phyloP scores from a whole-genome alignment of 2,797 vertebrate genomes.

The Choloepus didactylus region DNA sequence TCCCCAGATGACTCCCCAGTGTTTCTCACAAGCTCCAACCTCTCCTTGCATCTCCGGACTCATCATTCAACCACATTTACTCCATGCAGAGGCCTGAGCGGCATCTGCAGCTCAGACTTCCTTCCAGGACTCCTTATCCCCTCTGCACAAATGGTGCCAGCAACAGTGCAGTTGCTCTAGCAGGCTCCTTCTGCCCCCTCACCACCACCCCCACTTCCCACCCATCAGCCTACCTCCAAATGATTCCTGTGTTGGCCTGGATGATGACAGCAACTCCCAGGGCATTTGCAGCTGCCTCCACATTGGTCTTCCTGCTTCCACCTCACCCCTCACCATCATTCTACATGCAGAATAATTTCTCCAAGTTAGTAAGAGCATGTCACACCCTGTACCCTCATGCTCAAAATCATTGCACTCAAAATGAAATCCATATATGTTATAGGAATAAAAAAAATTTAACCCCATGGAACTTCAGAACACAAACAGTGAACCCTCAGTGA shows the following conservation, averaged over 20 bases:
- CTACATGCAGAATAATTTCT: not conserved
- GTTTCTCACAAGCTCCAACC: not conserved
- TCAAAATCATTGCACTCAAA: not conserved
- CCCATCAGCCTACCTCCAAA: not conserved
- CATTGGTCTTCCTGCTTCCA: accelerated
- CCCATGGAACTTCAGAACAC: too few species aligned
- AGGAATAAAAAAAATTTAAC: too few species aligned
- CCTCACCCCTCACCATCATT: not conserved
- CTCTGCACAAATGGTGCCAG: not conserved
- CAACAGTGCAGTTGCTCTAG: not conserved
- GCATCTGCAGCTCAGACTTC: not conserved
- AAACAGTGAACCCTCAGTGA: too few species aligned
- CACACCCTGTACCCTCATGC: not conserved
- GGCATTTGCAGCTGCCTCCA: not conserved
- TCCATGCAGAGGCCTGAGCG: not conserved
- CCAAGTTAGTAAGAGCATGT: not conserved
- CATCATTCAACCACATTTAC: not conserved
- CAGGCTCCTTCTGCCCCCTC: not conserved
- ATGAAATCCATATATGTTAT: too few species aligned
- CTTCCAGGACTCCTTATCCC: not conserved
- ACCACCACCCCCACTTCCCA: not conserved
- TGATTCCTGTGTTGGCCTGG: accelerated
- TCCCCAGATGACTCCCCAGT: not conserved
- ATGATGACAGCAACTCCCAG: too few species aligned
- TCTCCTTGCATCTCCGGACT: not conserved